These are phyloP conservation scores for Cheilosia scutellata DNA, from an alignment of 2,888 invertebrate genomes.

Conservation along the genomic window DNA sequence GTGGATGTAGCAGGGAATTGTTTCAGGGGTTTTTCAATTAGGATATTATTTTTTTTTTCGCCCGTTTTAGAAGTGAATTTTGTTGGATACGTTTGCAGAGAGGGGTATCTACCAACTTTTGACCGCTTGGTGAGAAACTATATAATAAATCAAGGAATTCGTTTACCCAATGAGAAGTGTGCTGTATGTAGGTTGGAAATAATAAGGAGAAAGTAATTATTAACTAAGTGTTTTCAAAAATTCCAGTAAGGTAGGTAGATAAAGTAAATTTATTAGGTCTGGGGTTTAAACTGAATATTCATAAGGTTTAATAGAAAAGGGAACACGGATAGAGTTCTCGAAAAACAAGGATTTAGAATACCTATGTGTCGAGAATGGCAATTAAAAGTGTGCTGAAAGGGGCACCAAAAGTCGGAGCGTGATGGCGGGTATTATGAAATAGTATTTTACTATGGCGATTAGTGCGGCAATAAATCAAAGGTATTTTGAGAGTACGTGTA, in stretches of 20 bases:
- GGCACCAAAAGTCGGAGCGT: too few relatives aligned
- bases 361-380: too few relatives aligned
- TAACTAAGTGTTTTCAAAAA: background rate
- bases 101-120: too few relatives aligned
- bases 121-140: background rate
- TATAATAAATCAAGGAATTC: constrained; percentile 19
- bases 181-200: background rate
- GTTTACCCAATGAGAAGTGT: background rate
- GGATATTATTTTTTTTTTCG: constrained; percentile 51
- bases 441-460: too few relatives aligned
- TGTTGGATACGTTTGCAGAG: background rate
- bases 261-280: background rate
- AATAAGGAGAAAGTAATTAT: constrained; percentile 11
- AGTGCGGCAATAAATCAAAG: too few relatives aligned
- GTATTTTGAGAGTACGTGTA: too few relatives aligned
- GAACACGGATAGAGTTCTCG: background rate
- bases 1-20: background rate
- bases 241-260: background rate
- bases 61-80: constrained; percentile 1
- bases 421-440: too few relatives aligned
- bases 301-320: background rate
- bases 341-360: too few relatives aligned
- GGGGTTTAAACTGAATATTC: background rate
- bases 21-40: constrained; percentile 53
- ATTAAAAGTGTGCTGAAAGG: too few relatives aligned